Conservation (phyloP, 2,888 invertebrate species). For the Synanthedon vespiformis region DNA sequence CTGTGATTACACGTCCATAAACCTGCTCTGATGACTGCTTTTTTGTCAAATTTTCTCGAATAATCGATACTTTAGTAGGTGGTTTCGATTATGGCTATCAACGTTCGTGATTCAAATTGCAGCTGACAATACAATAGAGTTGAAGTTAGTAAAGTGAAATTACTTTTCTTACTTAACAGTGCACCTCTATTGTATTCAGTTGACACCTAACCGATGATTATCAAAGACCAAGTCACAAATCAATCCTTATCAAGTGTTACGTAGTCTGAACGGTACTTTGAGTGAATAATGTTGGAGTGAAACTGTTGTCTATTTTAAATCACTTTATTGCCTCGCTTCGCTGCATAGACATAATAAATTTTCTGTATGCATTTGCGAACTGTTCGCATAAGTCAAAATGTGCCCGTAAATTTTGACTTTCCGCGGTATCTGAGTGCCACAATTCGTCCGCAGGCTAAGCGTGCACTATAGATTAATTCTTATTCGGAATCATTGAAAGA, state of each 20-base stretch:
- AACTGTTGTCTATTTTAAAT: background rate
- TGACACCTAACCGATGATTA: slow-evolving; percentile 14
- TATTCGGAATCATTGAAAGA: slow-evolving; percentile 29
- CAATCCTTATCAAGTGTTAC: background rate
- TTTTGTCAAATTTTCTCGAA: slow-evolving; percentile 27
- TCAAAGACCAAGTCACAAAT: background rate
- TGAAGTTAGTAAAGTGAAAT: slow-evolving; percentile 16
- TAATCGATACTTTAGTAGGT: slow-evolving; percentile 25
- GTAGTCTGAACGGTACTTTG: slow-evolving; percentile 1
- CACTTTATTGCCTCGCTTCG: slow-evolving; percentile 8
- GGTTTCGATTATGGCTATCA: slow-evolving; percentile 25
- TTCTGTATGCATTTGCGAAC: slow-evolving; percentile 15
- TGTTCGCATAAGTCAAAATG: slow-evolving; percentile 23
- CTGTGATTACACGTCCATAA: slow-evolving; percentile 41
- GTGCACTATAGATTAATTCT: slow-evolving; percentile 40
- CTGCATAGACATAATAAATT: slow-evolving; percentile 40
- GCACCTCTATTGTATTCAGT: slow-evolving; percentile 17
- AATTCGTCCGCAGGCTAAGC: slow-evolving; percentile 38
- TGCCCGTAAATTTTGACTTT: slow-evolving; percentile 48
- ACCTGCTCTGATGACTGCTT: slow-evolving; percentile 31
- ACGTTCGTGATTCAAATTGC: slow-evolving; percentile 12
- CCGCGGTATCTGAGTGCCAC: slow-evolving; percentile 27
- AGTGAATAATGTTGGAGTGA: background rate
- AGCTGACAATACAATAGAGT: slow-evolving; percentile 27
- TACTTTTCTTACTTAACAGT: slow-evolving; percentile 24